phyloP scores from a whole-genome alignment of 2,797 vertebrate species.

The Ataeniobius toweri region DNA sequence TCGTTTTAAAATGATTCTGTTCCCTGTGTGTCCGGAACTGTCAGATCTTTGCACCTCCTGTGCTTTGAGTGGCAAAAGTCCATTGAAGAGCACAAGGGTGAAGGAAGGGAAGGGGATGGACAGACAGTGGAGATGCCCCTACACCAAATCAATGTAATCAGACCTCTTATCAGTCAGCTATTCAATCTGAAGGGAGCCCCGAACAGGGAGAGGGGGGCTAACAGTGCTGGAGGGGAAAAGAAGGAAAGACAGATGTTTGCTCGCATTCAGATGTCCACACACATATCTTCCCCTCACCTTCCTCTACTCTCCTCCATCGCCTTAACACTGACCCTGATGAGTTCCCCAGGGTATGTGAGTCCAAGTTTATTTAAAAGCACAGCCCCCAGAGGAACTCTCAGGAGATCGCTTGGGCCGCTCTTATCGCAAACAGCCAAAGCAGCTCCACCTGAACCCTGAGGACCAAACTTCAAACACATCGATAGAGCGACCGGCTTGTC shows the following conservation, averaged over 20 bases:
- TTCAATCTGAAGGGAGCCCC: constrained; percentile 60
- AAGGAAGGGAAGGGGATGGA: constrained; percentile 39
- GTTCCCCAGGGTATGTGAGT: constrained; percentile 72
- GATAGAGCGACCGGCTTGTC: constrained; percentile 57
- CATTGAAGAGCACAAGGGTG: constrained; percentile 46
- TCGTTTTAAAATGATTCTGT: constrained; percentile 18
- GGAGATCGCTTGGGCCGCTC: constrained; percentile 46
- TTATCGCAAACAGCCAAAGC: constrained; percentile 74
- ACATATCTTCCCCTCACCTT: constrained; percentile 16
- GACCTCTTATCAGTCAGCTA: constrained; percentile 72
- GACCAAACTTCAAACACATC: constrained; percentile 64
- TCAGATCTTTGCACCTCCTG: constrained; percentile 41
- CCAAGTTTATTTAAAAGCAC: constrained; percentile 74
- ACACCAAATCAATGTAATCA: constrained; percentile 82
- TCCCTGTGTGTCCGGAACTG: constrained; percentile 31
- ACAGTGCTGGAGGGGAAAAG: constrained; percentile 25
- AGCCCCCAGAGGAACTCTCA: constrained; percentile 67
- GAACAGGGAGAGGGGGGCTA: constrained; percentile 24
- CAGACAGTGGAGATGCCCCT: constrained; percentile 62
- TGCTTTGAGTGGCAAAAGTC: constrained; percentile 37
- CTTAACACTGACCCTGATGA: constrained; percentile 72
- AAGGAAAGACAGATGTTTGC: constrained; percentile 26
- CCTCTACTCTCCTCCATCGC: constrained; percentile 44
- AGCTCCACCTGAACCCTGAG: constrained; percentile 66
- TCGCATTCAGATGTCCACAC: constrained; percentile 40